Percentiles rank a stretch among this genome's conserved stretches.
Conservation (phyloP, 1,140 invertebrate species). For the Plutomurus gul region DNA sequence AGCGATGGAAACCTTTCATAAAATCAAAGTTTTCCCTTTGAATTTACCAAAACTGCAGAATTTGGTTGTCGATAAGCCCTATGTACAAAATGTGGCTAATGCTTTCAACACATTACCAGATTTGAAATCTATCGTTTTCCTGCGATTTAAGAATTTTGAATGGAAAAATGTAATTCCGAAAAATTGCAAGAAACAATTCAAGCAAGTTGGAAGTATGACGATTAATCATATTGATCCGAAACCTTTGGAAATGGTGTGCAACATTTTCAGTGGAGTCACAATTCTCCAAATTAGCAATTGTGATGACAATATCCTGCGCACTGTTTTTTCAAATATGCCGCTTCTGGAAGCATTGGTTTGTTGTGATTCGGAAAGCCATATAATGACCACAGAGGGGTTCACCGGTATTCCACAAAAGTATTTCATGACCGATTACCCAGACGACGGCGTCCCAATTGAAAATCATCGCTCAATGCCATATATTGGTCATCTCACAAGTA, state of each 20-base stretch:
- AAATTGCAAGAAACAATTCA: not conserved
- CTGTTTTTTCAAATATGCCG: not conserved
- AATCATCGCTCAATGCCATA: not conserved
- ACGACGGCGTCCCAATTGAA: not conserved
- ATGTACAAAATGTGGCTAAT: not conserved
- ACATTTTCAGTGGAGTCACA: not conserved
- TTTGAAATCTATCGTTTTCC: not conserved
- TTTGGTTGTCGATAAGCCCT: not conserved
- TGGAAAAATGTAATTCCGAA: not conserved
- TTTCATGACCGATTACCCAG: not conserved
- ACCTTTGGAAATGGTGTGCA: not conserved
- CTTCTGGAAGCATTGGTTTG: not conserved
- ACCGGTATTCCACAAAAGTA: not conserved
- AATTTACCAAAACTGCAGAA: not conserved
- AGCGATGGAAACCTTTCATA: not conserved
- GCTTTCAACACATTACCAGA: not conserved
- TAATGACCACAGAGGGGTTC: not conserved
- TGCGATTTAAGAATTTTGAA: not conserved
- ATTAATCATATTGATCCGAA: not conserved
- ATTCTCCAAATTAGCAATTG: not conserved
- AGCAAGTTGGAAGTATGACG: not conserved
- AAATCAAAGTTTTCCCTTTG: not conserved
- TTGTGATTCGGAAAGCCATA: not conserved
- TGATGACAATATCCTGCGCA: not conserved
- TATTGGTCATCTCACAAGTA: too few relatives aligned